Conservation (phyloP, 2,888 invertebrate species). For the Melinaea menophilus region DNA sequence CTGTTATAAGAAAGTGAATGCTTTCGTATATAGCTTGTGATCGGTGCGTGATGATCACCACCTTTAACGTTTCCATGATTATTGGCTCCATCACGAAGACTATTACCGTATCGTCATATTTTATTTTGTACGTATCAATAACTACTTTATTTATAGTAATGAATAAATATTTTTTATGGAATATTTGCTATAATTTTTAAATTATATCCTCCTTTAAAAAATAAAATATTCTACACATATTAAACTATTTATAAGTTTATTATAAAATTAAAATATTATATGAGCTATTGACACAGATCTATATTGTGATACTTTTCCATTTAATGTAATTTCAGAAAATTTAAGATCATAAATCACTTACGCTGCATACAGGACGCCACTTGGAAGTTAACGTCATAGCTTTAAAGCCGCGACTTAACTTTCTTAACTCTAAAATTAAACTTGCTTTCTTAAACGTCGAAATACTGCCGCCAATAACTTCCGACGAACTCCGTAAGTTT, state of each 20-base stretch:
- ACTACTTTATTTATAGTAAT: no score
- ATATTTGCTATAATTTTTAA: no score
- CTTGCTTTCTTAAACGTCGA: constrained; percentile 2
- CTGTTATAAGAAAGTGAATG: constrained; percentile 6
- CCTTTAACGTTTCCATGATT: not conserved
- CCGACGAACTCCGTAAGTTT: constrained; percentile 1
- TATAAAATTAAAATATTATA: no score
- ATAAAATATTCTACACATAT: no score
- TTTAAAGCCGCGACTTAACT: constrained; percentile 4
- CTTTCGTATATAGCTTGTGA: not conserved
- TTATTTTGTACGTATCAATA: no score
- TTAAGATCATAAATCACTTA: constrained; percentile 3
- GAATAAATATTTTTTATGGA: no score
- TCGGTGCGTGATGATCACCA: not conserved
- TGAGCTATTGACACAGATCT: no score
- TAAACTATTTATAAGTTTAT: no score
- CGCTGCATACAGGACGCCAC: not conserved
- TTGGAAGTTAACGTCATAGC: constrained; percentile 6
- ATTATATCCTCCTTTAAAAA: no score
- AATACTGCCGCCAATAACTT: not conserved
- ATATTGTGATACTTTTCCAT: not conserved
- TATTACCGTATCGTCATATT: no score
- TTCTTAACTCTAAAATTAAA: constrained; percentile 5
- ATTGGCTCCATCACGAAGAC: not conserved
- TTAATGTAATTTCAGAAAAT: not conserved